These are phyloP conservation scores for Beaufortia kweichowensis DNA, from an alignment of 2,113 vertebrate genomes.

Conservation along the genomic window DNA sequence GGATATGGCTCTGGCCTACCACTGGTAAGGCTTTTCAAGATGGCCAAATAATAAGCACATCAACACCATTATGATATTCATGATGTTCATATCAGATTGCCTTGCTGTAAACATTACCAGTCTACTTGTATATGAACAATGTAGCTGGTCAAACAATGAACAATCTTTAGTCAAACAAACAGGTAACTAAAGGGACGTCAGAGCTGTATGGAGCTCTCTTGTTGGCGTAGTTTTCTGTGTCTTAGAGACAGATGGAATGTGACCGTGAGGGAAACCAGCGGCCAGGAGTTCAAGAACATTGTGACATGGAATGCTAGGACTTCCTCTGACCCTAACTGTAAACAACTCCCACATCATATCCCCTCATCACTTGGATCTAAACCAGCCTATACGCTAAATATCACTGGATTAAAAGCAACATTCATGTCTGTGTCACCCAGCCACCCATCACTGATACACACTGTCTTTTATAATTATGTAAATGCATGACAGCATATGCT, in stretches of 20 bases:
- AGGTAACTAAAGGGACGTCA: not conserved
- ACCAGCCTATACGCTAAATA: constrained; percentile 6
- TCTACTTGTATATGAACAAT: not conserved
- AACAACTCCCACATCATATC: constrained; percentile 37
- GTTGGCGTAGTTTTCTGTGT: not conserved
- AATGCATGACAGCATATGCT: too few relatives aligned
- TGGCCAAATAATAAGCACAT: too few relatives aligned
- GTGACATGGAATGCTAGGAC: constrained; percentile 53
- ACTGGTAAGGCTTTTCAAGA: too few relatives aligned
- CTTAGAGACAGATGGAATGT: constrained; percentile 41
- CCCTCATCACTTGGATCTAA: not conserved
- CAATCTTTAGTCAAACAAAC: not conserved
- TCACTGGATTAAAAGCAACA: not conserved
- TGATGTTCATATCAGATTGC: too few relatives aligned
- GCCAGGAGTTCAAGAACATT: constrained; percentile 48
- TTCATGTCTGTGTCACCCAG: not conserved
- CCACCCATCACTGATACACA: not conserved
- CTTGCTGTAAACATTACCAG: too few relatives aligned
- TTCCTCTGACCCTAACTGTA: constrained; percentile 44
- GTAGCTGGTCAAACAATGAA: too few relatives aligned
- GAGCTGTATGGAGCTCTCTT: not conserved
- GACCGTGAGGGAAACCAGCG: constrained; percentile 36
- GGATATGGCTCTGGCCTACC: too few relatives aligned
- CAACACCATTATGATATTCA: too few relatives aligned
- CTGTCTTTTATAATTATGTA: too few relatives aligned